Conservation (phyloP, 2,888 invertebrate species). For the Eledone cirrhosa region DNA sequence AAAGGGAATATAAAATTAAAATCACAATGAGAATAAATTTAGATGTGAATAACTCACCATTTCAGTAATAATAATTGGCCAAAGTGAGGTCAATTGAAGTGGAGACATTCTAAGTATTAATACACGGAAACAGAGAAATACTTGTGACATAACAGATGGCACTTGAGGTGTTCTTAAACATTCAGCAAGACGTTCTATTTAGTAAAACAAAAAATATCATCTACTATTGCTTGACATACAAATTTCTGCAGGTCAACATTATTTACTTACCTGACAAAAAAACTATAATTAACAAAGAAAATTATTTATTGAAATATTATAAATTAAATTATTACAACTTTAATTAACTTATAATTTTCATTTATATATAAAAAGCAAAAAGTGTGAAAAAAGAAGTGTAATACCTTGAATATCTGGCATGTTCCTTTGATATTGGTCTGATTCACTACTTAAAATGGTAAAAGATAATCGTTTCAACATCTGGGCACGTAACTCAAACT, state of each 20-base stretch:
- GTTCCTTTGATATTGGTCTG: conserved; percentile 85
- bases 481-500: conserved; percentile 83
- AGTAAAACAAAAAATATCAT: neutral
- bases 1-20: too few species aligned
- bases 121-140: conserved; percentile 88
- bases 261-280: too few species aligned
- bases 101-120: conserved; percentile 84
- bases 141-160: conserved; percentile 81
- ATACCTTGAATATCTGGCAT: conserved; percentile 90
- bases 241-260: too few species aligned
- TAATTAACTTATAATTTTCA: too few species aligned
- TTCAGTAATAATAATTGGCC: conserved; percentile 92
- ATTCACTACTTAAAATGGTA: conserved; percentile 85
- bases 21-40: too few species aligned
- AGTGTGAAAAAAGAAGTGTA: neutral
- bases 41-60: conserved; percentile 69
- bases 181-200: conserved; percentile 83
- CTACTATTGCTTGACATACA: too few species aligned
- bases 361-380: too few species aligned
- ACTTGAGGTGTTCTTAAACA: conserved; percentile 81
- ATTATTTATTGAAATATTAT: too few species aligned
- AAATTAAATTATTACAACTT: neutral
- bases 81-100: conserved; percentile 84
- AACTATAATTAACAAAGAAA: too few species aligned
- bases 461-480: conserved; percentile 83